Evolutionary conservation across 53 echinoderm and acorn worm species (phyloP), one percentile per base, ranked within the genome.

Genomic region (Zoroaster sp.): DNA sequence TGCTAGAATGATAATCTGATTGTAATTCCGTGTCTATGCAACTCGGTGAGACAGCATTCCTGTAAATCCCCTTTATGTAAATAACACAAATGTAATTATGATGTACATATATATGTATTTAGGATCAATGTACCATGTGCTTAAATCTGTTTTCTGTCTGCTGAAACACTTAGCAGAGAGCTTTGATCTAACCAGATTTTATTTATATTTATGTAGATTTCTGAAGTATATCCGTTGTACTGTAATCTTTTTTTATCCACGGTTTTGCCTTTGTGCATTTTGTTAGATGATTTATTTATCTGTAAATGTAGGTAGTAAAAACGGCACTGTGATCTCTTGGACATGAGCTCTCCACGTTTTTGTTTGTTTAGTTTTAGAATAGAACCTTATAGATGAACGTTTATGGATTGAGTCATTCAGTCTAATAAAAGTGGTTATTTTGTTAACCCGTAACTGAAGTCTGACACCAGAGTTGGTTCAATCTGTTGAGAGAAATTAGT

Each of bases 141-240:
- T 59, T 59, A 59, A 59, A 59, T 59, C 7, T 28, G 28, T 25
- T 59, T 59, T 59, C 63, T 59, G 21, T 59, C 23, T 59, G 30
- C 28, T 59, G 2, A 59, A 59, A 59, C 63, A 28, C 63, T 59
- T 59, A 8, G 63, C 23, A 59, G 63, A 59, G 63, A 59, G 63
- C 63, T 68, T 41, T 38, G 39, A 36, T 68, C 31, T 17, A 30
- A 65, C 67, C 41, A 82, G 54, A 82, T 82, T 82, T 67, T 67
- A 82, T 82, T 82, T 82, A 82, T 82, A 82, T 82, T 82, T 82
- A 79, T 79, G 21, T 59, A 59, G 63, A 59, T 28, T 59, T 21
- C 21, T 59, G 63, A 59, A 59, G 63, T 59, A 59, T 59, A 59
- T 8, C 63, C 30, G 63, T 59, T 59, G 63, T 59, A 53, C 10